A percentile compares a stretch with the other conserved stretches of the same genome.
Evolutionary conservation across 1,140 invertebrate genomes (phyloP).

Genomic region (Drosophila burlai): DNA sequence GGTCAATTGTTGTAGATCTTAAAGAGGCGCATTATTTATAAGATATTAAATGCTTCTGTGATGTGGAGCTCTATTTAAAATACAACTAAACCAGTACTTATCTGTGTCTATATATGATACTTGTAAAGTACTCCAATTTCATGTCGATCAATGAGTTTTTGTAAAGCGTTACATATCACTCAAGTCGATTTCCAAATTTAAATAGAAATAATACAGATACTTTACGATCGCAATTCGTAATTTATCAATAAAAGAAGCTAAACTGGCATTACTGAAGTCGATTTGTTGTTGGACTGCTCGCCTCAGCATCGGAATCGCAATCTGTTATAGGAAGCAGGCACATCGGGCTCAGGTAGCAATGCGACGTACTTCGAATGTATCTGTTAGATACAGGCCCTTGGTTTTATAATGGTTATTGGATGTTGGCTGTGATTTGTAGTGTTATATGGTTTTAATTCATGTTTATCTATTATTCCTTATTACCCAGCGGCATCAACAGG

Average conservation of each 20-base stretch:
- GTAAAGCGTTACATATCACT: not conserved
- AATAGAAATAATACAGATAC: not conserved
- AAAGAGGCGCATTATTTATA: not conserved
- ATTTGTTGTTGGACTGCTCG: conserved; percentile 31
- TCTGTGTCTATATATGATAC: not conserved
- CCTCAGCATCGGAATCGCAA: conserved; percentile 34
- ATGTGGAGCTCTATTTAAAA: not conserved
- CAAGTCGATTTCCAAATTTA: not conserved
- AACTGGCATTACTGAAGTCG: conserved; percentile 16
- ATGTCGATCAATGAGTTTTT: not conserved
- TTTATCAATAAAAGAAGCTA: conserved; percentile 10
- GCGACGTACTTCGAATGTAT: conserved; percentile 69
- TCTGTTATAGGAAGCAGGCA: conserved; percentile 9
- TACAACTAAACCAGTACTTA: not conserved
- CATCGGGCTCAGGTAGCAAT: conserved; percentile 63
- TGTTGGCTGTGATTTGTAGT: conserved; percentile 15
- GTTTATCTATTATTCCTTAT: conserved; percentile 29
- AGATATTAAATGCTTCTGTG: no score
- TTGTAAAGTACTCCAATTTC: not conserved
- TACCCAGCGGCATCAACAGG: conserved; percentile 47
- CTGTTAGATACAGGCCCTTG: conserved; percentile 69
- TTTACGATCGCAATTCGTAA: not conserved
- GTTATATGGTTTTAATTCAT: conserved; percentile 40
- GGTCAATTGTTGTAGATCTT: not conserved
- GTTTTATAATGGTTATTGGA: conserved; percentile 38